Evolutionary conservation across 2,888 invertebrate species (phyloP).

Genomic region (Dendrolimus houi): DNA sequence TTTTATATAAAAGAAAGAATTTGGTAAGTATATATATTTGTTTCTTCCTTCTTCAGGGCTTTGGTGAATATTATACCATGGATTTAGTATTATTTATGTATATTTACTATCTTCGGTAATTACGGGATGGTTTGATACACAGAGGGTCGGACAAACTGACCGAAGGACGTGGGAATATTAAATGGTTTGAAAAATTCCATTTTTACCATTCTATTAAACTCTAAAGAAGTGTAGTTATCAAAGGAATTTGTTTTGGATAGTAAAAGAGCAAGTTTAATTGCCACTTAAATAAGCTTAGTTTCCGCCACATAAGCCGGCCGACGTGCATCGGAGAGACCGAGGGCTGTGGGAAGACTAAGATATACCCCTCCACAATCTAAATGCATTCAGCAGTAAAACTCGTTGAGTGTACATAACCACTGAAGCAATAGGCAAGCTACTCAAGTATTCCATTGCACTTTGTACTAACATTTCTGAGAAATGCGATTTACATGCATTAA

Average conservation of each 20-base stretch:
- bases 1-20: no score
- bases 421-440: not conserved
- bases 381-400: not conserved
- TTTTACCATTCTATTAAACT: no score
- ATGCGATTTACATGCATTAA: not conserved
- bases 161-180: no score
- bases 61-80: no score
- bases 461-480: not conserved
- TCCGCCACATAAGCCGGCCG: conserved; percentile 52
- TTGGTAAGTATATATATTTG: no score
- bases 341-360: conserved; percentile 40
- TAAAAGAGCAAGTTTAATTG: conserved; percentile 35
- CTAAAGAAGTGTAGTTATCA: not conserved
- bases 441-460: not conserved
- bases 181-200: no score
- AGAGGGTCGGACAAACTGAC: no score
- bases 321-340: conserved; percentile 29
- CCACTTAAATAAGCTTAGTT: conserved; percentile 57
- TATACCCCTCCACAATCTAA: conserved; percentile 18
- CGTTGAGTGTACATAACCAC: not conserved
- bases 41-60: no score
- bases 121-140: no score
- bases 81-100: no score
- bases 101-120: no score
- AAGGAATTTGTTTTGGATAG: not conserved